Conservation (phyloP, 2,113 vertebrate species). For the Channa maculata region DNA sequence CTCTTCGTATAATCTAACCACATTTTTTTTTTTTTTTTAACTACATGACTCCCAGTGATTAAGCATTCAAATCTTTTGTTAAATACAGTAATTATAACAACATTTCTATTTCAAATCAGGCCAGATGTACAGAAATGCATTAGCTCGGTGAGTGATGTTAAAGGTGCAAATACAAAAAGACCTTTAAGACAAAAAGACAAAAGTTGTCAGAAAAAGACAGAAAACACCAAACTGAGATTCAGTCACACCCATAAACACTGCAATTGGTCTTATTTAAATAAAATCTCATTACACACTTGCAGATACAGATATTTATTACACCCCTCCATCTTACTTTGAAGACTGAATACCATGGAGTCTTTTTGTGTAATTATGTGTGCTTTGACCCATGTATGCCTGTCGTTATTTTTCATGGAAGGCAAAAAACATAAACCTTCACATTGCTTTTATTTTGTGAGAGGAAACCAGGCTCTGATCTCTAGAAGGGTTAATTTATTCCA, state of each 20-base stretch:
- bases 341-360: background rate
- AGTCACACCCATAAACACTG: background rate
- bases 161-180: slow-evolving; percentile 23
- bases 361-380: too few species aligned
- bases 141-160: slow-evolving; percentile 17
- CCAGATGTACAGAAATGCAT: slow-evolving; percentile 11
- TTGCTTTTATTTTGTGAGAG: too few species aligned
- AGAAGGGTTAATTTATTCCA: too few species aligned
- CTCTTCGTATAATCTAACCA: slow-evolving; percentile 15
- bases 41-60: slow-evolving; percentile 1
- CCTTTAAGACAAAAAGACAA: background rate
- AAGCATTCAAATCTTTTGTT: background rate
- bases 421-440: too few species aligned
- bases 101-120: slow-evolving; percentile 9
- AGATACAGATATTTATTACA: background rate
- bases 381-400: too few species aligned
- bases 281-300: background rate
- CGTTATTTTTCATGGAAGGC: too few species aligned
- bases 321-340: background rate
- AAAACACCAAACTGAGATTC: background rate
- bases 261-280: too few species aligned
- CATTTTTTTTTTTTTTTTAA: background rate
- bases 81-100: slow-evolving; percentile 1
- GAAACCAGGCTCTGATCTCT: too few species aligned
- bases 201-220: background rate